Conservation (phyloP, 2,113 vertebrate genomes). For the Myodes glareolus region DNA sequence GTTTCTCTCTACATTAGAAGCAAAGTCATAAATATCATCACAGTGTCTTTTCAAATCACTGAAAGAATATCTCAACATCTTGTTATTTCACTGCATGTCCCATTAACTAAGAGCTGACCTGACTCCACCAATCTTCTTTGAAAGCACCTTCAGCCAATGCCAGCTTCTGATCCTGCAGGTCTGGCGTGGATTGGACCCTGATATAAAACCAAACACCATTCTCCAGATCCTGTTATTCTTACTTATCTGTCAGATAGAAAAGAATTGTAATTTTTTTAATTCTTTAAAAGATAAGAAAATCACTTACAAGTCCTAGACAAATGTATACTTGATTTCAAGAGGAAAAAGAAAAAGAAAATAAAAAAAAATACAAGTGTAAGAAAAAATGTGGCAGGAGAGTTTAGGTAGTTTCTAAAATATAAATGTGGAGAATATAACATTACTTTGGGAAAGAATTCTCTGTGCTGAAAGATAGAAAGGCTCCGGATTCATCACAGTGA, state of each 20-base stretch:
- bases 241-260: neutral
- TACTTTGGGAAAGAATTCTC: slow-evolving; percentile 47
- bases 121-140: neutral
- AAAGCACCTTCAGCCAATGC: neutral
- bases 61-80: neutral
- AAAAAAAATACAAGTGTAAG: neutral
- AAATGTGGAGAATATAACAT: slow-evolving; percentile 44
- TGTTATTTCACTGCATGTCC: neutral
- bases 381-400: neutral
- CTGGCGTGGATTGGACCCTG: neutral
- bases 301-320: slow-evolving; percentile 33
- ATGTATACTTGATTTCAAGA: slow-evolving; percentile 2
- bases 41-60: neutral
- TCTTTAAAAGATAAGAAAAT: slow-evolving; percentile 42
- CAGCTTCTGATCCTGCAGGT: neutral
- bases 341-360: neutral
- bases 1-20: neutral
- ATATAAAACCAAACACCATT: neutral
- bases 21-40: neutral
- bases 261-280: neutral
- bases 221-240: neutral
- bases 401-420: neutral
- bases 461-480: slow-evolving; percentile 45
- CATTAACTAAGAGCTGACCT: neutral
- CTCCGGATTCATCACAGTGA: slow-evolving; percentile 51